These are phyloP conservation scores for Cheilosia scutellata DNA, from an alignment of 2,888 invertebrate species.

Conservation along the genomic window DNA sequence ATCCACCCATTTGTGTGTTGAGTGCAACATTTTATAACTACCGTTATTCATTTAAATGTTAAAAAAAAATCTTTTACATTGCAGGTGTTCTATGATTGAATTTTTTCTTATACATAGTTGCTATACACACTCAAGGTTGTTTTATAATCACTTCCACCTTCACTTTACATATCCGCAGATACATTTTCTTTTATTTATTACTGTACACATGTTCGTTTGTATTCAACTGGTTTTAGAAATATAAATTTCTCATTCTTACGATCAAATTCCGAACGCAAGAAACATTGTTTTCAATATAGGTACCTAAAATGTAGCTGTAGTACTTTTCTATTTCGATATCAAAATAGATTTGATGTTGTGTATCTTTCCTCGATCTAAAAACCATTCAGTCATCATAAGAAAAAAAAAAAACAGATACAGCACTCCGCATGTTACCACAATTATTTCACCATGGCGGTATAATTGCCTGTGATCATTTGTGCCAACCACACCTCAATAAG, in stretches of 20 bases:
- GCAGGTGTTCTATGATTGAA: constrained; percentile 50
- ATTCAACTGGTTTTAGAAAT: constrained; percentile 21
- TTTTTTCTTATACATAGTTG: constrained; percentile 9
- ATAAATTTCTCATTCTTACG: constrained; percentile 14
- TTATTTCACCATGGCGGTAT: constrained; percentile 73
- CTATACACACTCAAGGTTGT: constrained; percentile 33
- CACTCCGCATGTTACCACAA: constrained; percentile 48
- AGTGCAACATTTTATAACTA: constrained; percentile 4
- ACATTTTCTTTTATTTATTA: constrained; percentile 15
- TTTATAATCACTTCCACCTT: constrained; percentile 43
- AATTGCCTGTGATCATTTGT: constrained; percentile 74
- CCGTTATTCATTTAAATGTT: constrained; percentile 28
- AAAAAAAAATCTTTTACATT: not conserved
- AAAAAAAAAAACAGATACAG: constrained; percentile 26
- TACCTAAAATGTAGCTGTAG: not conserved
- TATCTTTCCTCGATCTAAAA: constrained; percentile 34
- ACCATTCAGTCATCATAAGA: constrained; percentile 18
- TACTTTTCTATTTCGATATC: constrained; percentile 6
- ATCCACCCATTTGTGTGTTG: not conserved
- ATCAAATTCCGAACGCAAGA: constrained; percentile 9
- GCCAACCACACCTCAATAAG: constrained; percentile 74
- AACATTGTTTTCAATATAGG: constrained; percentile 1
- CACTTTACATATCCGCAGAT: constrained; percentile 23
- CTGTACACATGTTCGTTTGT: not conserved
- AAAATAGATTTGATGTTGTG: constrained; percentile 9